Evolutionary conservation across 2,888 invertebrate species (phyloP), one percentile per base, ranked within the genome.

Genomic region (Phyto melanocephala): DNA sequence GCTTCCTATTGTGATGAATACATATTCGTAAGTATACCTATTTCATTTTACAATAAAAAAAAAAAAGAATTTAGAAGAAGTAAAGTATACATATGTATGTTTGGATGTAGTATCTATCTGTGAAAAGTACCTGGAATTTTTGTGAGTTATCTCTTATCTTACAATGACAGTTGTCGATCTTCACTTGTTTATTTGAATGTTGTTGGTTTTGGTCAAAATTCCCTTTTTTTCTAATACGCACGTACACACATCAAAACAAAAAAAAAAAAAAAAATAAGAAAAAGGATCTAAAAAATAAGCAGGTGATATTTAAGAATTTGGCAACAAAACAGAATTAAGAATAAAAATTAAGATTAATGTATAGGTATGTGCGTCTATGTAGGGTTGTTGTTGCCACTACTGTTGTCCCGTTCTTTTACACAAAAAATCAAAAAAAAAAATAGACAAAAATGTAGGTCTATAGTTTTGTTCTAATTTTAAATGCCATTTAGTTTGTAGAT

Each of bases 101-200:
- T n/a, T n/a, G n/a, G n/a, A n/a, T n/a, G n/a, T n/a, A n/a, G n/a
- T n/a, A 28, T 28, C 4, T 28, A 5, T 15, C 17, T 62, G 42
- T 42, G 15, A 11, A 8, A 60, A 8, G 54, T 71, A 72, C 78
- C 71, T 72, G 65, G 42, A 65, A 50, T 72, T 72, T 72, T 6
- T 54, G 4, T 37, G 47, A 56, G 33, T 72, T 58, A 56, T 65
- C 47, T 60, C 11, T 52, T 45, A 54, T 74, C 60, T 60, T 15
- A 28, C 33, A 67, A 42, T 52, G 71, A 62, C 75, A 71, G 75
- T 67, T 76, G 81, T 52, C 50, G 81, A 70, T 78, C 42, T 67
- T 71, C 79, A 79, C 82, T 75, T 82, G 82, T 79, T 75, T 81
- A 40, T 54, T 68, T 63, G 70, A 20, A 15, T 47, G 52, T 68